A percentile compares a stretch with the other conserved stretches of the same genome.
Evolutionary conservation across 1,140 invertebrate genomes (phyloP).

Genomic region (Bilobella aurantiaca): DNA sequence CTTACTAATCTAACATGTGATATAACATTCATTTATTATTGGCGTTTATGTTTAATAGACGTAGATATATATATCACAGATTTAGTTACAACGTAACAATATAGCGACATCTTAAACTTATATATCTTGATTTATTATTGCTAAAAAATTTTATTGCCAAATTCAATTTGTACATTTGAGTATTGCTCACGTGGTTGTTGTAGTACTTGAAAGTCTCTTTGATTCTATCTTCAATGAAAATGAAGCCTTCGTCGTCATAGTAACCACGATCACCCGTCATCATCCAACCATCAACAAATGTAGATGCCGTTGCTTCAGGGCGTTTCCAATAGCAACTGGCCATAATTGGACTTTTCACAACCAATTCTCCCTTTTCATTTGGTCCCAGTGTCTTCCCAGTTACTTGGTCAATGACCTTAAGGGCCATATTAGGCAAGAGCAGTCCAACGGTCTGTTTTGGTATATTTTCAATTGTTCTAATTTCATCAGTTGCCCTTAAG

Average conservation of each 20-base stretch:
- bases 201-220: conserved; percentile 35
- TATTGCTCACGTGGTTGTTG: conserved; percentile 32
- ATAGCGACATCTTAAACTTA: too few relatives aligned
- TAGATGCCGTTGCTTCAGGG: conserved; percentile 23
- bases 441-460: conserved; percentile 24
- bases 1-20: too few relatives aligned
- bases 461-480: conserved; percentile 13
- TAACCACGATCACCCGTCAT: conserved; percentile 28
- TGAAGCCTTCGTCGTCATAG: conserved; percentile 32
- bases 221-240: conserved; percentile 27
- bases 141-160: too few relatives aligned
- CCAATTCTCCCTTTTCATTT: conserved; percentile 55
- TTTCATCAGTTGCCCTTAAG: conserved; percentile 3
- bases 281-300: conserved; percentile 29
- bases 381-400: conserved; percentile 51
- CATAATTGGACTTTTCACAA: conserved; percentile 53
- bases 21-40: too few relatives aligned
- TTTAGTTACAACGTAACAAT: too few relatives aligned
- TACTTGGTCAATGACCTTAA: conserved; percentile 50
- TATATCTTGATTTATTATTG: too few relatives aligned
- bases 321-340: conserved; percentile 57
- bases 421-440: conserved; percentile 24
- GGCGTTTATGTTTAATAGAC: too few relatives aligned
- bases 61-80: too few relatives aligned
- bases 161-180: too few relatives aligned